These are phyloP conservation scores for Drosophila ogumai DNA, from an alignment of 1,140 invertebrate species.

Conservation along the genomic window DNA sequence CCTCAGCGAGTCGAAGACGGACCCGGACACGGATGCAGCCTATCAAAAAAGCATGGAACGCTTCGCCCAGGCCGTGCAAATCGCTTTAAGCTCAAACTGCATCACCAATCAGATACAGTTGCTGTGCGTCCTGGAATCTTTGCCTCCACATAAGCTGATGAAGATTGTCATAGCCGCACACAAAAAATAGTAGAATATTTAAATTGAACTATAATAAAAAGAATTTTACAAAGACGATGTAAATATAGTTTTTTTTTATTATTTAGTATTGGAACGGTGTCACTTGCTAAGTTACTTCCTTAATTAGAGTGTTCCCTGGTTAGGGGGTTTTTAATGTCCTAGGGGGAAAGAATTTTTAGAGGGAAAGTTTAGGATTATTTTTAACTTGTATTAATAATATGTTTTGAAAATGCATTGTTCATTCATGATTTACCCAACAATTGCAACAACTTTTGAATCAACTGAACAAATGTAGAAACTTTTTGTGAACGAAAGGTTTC, in stretches of 20 bases:
- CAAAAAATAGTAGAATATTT: constrained; percentile 42
- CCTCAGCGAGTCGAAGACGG: constrained; percentile 59
- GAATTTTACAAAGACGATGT: not conserved
- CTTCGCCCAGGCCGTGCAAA: constrained; percentile 91
- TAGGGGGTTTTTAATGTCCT: too few species aligned
- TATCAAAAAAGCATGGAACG: constrained; percentile 88
- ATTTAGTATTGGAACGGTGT: not conserved
- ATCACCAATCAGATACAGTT: constrained; percentile 90
- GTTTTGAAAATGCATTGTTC: too few species aligned
- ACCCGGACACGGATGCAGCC: constrained; percentile 58
- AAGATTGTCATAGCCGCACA: constrained; percentile 87
- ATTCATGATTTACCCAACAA: too few species aligned
- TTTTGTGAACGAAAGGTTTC: too few species aligned
- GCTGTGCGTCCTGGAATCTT: constrained; percentile 86
- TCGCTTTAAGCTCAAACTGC: constrained; percentile 90
- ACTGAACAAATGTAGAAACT: too few species aligned
- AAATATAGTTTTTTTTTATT: too few species aligned
- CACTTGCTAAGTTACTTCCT: not conserved
- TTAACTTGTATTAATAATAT: too few species aligned
- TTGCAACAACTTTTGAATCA: too few species aligned
- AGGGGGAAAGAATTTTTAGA: too few species aligned
- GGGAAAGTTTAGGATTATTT: too few species aligned
- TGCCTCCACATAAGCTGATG: constrained; percentile 87
- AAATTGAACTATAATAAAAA: constrained; percentile 24
- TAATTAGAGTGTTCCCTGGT: too few species aligned